Evolutionary conservation across 2,797 vertebrate species (phyloP).

Genomic region (Aphelocoma californica): DNA sequence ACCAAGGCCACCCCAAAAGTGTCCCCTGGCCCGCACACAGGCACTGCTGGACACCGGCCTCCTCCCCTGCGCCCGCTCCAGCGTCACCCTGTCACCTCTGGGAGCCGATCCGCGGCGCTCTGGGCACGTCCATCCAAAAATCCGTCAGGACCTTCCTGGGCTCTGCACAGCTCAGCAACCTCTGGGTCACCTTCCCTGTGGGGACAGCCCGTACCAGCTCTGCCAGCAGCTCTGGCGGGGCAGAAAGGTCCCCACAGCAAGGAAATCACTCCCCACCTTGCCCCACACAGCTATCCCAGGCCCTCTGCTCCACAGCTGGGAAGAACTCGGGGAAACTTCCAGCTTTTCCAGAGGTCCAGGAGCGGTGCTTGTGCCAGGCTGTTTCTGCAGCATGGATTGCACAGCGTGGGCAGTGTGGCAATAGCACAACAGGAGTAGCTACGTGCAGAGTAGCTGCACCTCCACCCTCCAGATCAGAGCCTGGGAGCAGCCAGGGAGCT

Average conservation of each 20-base stretch:
- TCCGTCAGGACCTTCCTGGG: accelerated
- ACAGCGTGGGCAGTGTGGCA: background rate
- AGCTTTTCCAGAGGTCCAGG: accelerated
- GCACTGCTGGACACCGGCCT: background rate
- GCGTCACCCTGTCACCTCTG: no score
- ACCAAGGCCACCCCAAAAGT: conserved; percentile 50
- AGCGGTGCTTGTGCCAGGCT: accelerated
- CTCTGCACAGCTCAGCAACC: background rate
- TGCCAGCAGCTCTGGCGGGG: background rate
- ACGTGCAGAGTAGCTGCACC: background rate
- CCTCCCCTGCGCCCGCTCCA: background rate
- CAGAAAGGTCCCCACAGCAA: background rate
- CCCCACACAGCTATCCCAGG: accelerated
- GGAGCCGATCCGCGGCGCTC: accelerated
- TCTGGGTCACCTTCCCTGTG: accelerated
- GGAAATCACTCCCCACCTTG: background rate
- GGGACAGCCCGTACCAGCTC: background rate
- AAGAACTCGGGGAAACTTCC: background rate
- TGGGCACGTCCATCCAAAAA: accelerated
- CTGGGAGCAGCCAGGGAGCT: background rate
- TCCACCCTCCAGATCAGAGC: background rate
- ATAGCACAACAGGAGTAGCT: background rate
- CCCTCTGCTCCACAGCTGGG: background rate
- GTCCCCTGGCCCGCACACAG: background rate
- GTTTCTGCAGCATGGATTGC: background rate